phyloP scores from a whole-genome alignment of 2,888 invertebrate genomes.

The Metopia argyrocephala region DNA sequence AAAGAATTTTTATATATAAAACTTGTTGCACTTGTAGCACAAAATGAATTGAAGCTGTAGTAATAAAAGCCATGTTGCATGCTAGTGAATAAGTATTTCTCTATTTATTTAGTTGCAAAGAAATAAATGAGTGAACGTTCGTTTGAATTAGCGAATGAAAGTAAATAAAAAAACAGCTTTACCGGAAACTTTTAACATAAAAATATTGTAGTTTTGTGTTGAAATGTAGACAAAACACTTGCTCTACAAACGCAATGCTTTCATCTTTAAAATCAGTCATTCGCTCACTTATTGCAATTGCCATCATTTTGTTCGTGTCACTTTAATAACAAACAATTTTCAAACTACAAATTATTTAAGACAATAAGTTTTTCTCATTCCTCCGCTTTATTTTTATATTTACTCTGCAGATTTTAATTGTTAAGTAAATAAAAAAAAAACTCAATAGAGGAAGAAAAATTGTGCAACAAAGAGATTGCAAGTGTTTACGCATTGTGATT shows the following conservation, averaged over 20 bases:
- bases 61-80: not conserved
- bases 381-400: no score
- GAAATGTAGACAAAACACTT: constrained; percentile 32
- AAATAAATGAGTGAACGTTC: not conserved
- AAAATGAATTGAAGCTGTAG: constrained; percentile 34
- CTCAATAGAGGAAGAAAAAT: no score
- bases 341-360: constrained; percentile 24
- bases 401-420: not conserved
- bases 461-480: not conserved
- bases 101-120: constrained; percentile 23
- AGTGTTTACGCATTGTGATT: not conserved
- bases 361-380: constrained; percentile 20
- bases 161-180: not conserved
- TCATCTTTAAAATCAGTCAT: not conserved
- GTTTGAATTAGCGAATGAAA: no score
- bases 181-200: no score
- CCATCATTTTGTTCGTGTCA: not conserved
- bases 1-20: constrained; percentile 46
- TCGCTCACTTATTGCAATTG: no score
- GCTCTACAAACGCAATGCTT: not conserved
- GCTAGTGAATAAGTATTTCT: not conserved
- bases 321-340: not conserved
- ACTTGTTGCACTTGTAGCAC: constrained; percentile 50
- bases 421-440: not conserved
- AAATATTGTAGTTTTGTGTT: not conserved